Percentiles rank a stretch among this genome's conserved stretches.
Conservation (phyloP, 2,113 vertebrate species). For the Collichthys lucidus region DNA sequence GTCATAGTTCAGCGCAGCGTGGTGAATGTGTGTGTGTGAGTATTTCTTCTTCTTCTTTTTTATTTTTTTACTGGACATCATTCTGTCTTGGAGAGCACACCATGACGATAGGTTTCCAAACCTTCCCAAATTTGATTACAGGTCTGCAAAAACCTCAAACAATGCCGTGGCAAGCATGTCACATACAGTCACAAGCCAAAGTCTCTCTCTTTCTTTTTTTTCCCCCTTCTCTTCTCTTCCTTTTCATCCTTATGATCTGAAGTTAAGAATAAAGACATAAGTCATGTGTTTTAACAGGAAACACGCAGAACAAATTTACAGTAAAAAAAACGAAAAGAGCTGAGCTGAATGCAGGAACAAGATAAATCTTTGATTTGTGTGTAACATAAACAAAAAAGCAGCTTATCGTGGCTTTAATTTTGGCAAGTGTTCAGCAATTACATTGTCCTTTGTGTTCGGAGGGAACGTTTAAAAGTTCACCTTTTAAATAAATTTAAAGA, state of each 20-base stretch:
- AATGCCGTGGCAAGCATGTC: constrained; percentile 76
- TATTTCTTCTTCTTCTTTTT: constrained; percentile 13
- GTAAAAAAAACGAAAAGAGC: constrained; percentile 12
- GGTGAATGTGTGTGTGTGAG: constrained; percentile 40
- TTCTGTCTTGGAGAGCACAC: constrained; percentile 74
- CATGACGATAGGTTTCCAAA: constrained; percentile 76
- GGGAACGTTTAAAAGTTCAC: neutral
- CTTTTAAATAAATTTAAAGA: neutral
- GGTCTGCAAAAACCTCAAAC: constrained; percentile 83
- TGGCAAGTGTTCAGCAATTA: neutral
- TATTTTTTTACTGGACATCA: constrained; percentile 74
- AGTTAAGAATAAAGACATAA: constrained; percentile 69
- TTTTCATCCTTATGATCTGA: constrained; percentile 74
- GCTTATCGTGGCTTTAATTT: constrained; percentile 26
- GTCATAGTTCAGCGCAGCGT: constrained; percentile 25
- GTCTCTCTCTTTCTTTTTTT: constrained; percentile 50
- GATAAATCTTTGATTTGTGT: constrained; percentile 31
- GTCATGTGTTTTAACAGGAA: constrained; percentile 63
- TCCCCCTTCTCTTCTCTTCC: constrained; percentile 36
- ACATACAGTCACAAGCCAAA: constrained; percentile 70
- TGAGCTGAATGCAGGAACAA: constrained; percentile 13
- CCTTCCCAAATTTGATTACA: constrained; percentile 83
- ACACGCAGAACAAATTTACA: constrained; percentile 62
- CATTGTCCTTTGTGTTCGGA: constrained; percentile 31
- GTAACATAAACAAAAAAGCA: constrained; percentile 38